These are phyloP conservation scores for Adineta ricciae DNA, from an alignment of 2,888 invertebrate genomes.

Conservation along the genomic window DNA sequence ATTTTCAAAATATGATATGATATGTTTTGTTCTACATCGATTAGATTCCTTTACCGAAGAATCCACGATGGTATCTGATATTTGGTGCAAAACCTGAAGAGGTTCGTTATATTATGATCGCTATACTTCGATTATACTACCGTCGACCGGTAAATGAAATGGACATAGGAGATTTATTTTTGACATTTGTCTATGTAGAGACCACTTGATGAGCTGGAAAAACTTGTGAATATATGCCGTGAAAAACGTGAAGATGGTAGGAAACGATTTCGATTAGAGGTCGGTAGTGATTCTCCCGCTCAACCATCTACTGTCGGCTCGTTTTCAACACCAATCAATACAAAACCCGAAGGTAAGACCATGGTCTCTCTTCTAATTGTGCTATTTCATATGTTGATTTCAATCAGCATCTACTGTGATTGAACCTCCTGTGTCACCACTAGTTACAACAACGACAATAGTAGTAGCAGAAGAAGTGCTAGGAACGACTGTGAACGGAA, in stretches of 20 bases:
- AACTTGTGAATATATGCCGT: slow-evolving; percentile 11
- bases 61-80: slow-evolving; percentile 76
- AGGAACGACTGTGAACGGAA: no score
- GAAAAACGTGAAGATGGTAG: slow-evolving; percentile 20
- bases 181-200: neutral
- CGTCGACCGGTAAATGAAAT: slow-evolving; percentile 31
- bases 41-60: slow-evolving; percentile 64
- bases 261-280: neutral
- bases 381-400: neutral
- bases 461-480: neutral
- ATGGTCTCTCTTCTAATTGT: neutral
- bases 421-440: neutral
- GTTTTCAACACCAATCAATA: neutral
- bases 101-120: slow-evolving; percentile 70
- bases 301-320: neutral
- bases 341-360: slow-evolving; percentile 5
- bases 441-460: neutral
- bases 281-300: neutral
- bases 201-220: slow-evolving; percentile 26
- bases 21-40: neutral
- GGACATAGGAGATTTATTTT: neutral
- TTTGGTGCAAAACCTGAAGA: slow-evolving; percentile 74
- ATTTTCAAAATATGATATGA: no score
- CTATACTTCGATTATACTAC: slow-evolving; percentile 68
- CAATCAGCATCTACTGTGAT: neutral